These are phyloP conservation scores for Pammene fasciana DNA, from an alignment of 2,888 invertebrate genomes.

Conservation along the genomic window DNA sequence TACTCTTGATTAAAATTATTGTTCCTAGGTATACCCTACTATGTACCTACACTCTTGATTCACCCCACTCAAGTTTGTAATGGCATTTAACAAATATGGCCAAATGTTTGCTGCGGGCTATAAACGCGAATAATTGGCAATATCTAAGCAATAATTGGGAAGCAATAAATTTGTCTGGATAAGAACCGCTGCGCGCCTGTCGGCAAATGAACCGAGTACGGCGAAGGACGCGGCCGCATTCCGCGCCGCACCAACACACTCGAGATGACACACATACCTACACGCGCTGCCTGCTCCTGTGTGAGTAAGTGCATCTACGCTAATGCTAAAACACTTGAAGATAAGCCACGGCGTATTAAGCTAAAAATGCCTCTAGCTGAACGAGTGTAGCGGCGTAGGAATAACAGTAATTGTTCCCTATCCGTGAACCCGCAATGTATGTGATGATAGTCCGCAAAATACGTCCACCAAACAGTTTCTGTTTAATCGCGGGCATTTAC, in stretches of 20 bases:
- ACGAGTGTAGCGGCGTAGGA: conserved; percentile 7
- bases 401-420: conserved; percentile 16
- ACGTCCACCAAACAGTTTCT: conserved; percentile 61
- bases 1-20: too few species aligned
- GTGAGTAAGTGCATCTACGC: conserved; percentile 56
- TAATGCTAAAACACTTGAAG: conserved; percentile 59
- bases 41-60: not conserved
- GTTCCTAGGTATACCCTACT: too few species aligned
- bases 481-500: conserved; percentile 69
- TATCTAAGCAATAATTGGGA: conserved; percentile 71
- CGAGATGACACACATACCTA: conserved; percentile 76
- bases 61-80: conserved; percentile 19
- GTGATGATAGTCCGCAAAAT: conserved; percentile 24
- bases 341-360: conserved; percentile 65
- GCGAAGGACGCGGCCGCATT: conserved; percentile 83
- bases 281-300: conserved; percentile 59
- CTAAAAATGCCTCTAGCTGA: conserved; percentile 16
- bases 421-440: conserved; percentile 15
- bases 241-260: conserved; percentile 71
- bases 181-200: conserved; percentile 65
- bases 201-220: conserved; percentile 80
- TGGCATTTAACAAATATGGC: conserved; percentile 17
- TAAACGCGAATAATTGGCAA: conserved; percentile 48
- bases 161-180: conserved; percentile 70
- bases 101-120: conserved; percentile 16